Evolutionary conservation across 2,888 invertebrate species (phyloP), one percentile per base, ranked within the genome.

Genomic region (Steinernema hermaphroditum): DNA sequence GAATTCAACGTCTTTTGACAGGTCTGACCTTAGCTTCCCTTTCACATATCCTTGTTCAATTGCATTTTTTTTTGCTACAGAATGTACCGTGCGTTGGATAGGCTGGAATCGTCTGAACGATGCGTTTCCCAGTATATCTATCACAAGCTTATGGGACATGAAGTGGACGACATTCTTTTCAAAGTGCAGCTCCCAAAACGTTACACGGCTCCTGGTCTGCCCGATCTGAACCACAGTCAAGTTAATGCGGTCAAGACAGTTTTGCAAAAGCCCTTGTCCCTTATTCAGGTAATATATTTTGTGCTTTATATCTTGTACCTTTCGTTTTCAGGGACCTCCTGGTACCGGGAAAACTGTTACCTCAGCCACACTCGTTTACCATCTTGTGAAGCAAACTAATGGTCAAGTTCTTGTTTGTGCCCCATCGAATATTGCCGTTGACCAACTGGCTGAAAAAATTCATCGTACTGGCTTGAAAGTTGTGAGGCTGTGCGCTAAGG

Each of bases 321-420:
- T 72, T 43, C 22, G 37, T 22, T 9, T 73, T 41, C 76, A 88
- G 88, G 89, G 94, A 0, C 94, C 94, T 0, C 96, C 96, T 0
- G 95, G 95, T 69, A 97, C 97, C 0, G 97, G 97, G 4, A 98
- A 99, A 89, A 99, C 98, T 0, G 98, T 98, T 0, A 99, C 98
- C 0, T 97, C 97, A 0, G 98, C 98, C 0, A 96, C 97, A 0
- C 95, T 99, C 80, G 98, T 99, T 1, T 98, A 96, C 87, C 98
- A 99, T 87, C 89, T 99, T 73, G 95, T 94, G 0, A 92, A 94
- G 84, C 94, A 96, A 86, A 94, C 83, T 4, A 74, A 78, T 19
- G 84, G 81, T 24, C 83, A 85, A 73, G 96, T 98, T 0, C 90
- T 99, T 0, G 98, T 99, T 0, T 98, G 98, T 87, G 97, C 98